Percentiles rank a stretch among this genome's conserved stretches.
Conservation (phyloP, 2,113 vertebrate species). For the Protobothrops mucrosquamatus region DNA sequence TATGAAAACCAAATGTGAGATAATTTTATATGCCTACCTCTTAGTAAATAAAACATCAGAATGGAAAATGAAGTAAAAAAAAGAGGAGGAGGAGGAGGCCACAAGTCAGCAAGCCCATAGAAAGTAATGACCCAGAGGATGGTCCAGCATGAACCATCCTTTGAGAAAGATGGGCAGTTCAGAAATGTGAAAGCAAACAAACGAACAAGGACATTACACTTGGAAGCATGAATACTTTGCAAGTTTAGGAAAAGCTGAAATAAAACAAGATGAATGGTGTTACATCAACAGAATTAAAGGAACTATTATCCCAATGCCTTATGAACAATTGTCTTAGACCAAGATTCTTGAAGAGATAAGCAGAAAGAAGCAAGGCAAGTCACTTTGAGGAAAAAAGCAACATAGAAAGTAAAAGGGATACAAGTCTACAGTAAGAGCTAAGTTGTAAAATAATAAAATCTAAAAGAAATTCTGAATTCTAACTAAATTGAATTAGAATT, state of each 20-base stretch:
- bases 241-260: neutral
- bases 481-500: neutral
- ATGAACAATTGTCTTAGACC: neutral
- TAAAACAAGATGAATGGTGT: neutral
- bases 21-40: neutral
- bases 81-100: too few relatives aligned
- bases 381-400: neutral
- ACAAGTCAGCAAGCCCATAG: neutral
- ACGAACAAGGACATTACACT: neutral
- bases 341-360: neutral
- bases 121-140: neutral
- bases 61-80: neutral
- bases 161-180: neutral
- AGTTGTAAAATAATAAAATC: neutral
- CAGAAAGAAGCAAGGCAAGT: neutral
- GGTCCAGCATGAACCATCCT: neutral
- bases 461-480: neutral
- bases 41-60: neutral
- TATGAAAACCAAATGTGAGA: neutral
- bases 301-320: neutral
- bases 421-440: neutral
- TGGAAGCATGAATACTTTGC: neutral
- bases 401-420: neutral
- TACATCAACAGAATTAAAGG: neutral
- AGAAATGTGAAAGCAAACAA: neutral